Conservation (phyloP, 2,113 vertebrate genomes). For the Microcebus ravelobensis region DNA sequence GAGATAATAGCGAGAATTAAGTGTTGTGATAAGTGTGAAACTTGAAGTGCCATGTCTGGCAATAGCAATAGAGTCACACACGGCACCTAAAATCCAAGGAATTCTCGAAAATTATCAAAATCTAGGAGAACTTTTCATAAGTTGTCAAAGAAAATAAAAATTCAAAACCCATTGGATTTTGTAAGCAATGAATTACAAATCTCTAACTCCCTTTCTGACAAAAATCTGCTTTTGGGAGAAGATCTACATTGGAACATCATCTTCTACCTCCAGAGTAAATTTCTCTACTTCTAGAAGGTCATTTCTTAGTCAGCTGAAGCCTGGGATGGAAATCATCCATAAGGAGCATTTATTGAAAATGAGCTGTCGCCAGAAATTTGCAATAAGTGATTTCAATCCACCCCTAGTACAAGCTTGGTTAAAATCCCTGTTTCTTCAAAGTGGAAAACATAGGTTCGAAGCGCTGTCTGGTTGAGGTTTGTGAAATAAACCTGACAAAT, state of each 20-base stretch:
- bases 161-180: background rate
- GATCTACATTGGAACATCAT: background rate
- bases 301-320: background rate
- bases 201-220: background rate
- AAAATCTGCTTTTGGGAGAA: background rate
- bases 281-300: background rate
- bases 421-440: background rate
- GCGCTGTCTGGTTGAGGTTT: background rate
- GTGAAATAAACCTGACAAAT: background rate
- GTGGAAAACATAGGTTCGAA: background rate
- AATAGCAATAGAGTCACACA: background rate
- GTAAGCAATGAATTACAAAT: background rate
- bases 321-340: background rate
- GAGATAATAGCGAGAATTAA: background rate
- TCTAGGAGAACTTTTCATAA: background rate
- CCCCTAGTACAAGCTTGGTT: background rate
- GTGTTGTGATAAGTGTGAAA: background rate
- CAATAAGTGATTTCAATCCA: background rate
- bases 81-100: background rate
- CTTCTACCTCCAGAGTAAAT: background rate
- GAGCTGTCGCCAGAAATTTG: background rate
- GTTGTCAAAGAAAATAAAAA: background rate
- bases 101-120: background rate
- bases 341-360: background rate
- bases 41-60: background rate